Evolutionary conservation across 2,113 vertebrate genomes (phyloP), one percentile per base, ranked within the genome.

Genomic region (Lathamus discolor): DNA sequence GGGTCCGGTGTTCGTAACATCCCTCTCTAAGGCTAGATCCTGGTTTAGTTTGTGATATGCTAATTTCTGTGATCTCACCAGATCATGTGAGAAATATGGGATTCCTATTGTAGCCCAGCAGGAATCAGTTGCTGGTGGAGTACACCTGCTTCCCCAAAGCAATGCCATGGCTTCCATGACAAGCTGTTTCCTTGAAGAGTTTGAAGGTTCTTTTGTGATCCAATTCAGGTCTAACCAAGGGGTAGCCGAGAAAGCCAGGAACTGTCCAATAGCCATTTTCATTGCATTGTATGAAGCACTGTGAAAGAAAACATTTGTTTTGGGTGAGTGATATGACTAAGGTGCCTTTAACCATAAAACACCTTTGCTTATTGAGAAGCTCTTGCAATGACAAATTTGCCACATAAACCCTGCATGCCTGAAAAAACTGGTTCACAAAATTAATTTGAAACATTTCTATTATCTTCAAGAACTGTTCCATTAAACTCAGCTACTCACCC

Each of bases 1-100:
- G 1, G 3, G 15, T 10, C 25, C 33, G 3, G 4, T 7, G 55
- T 4, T 13, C 55, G 8, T 14, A 51, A 27, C 6, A 3, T 48
- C 35, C 44, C 28, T 44, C 24, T 35, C 66, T 6, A 7, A 29
- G 35, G 52, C 33, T 48, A 66, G 48, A 62, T 35, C 46, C 49
- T 70, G 22, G 57, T 57, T 86, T 37, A 62, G 24, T 81, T 44
- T 18, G 19, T 1, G 2, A 28, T 20, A 48, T 2, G 9, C 37
- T 23, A 5, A 61, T 57, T 72, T 31, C 22, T 72, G 41, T 25
- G 48, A 28, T 59, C 57, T 59, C 1, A 22, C 5, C 20, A 44
- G 51, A 52, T 62, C 9, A 25, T 7, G 13, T 49, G 10, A 84
- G 54, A 52, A 67, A 19, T 23, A 61, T 0, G 6, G 27, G 24